phyloP scores from a whole-genome alignment of 2,113 vertebrate species.

The Mesoclemmys tuberculata region DNA sequence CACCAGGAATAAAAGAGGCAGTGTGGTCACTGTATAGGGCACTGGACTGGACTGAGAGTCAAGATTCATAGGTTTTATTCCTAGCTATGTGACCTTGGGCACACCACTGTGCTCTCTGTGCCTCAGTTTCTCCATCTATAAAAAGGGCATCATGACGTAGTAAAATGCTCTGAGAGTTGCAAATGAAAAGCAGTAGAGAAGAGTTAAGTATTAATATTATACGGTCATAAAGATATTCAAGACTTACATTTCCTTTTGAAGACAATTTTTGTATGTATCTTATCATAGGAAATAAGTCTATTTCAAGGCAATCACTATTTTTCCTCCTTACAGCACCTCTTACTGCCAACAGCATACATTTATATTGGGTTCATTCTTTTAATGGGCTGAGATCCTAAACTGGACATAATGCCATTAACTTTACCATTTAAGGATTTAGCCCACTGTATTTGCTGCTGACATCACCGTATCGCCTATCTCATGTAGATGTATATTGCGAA shows the following conservation, averaged over 20 bases:
- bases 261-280: background rate
- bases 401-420: background rate
- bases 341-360: no score
- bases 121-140: background rate
- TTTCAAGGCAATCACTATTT: background rate
- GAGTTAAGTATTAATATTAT: background rate
- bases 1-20: background rate
- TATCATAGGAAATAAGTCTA: background rate
- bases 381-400: background rate
- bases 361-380: fast-evolving
- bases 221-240: background rate
- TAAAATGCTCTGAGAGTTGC: background rate
- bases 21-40: background rate
- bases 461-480: background rate
- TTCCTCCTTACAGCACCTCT: background rate
- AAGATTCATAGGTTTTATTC: background rate
- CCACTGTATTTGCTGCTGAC: fast-evolving
- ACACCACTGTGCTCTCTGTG: background rate
- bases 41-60: background rate
- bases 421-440: background rate
- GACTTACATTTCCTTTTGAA: background rate
- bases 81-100: background rate
- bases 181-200: background rate
- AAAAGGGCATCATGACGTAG: background rate
- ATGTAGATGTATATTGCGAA: background rate